Evolutionary conservation across 2,113 vertebrate genomes (phyloP), one percentile per base, ranked within the genome.

Genomic region (Esox niger): DNA sequence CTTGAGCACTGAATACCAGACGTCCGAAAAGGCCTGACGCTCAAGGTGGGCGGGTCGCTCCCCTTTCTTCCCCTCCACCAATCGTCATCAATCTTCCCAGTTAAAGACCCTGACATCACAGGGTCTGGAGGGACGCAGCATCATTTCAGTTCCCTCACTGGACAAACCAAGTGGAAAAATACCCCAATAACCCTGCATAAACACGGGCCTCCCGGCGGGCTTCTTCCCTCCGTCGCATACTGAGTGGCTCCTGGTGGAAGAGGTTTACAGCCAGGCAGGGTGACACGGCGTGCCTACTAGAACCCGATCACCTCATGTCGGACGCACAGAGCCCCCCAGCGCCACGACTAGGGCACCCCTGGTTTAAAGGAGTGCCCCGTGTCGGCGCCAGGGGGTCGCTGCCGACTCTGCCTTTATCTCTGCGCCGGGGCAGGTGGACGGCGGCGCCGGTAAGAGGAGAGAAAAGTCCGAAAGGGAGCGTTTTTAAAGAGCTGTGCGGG

Each of bases 191-290:
- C 63, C 62, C 58, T 69, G 74, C 76, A 79, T 86, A 82, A 84
- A 86, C 82, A 87, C 80, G 77, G 58, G 0, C 73, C 79, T 88
- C 71, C 81, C 86, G 78, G 71, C 62, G n/a, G 83, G 83, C 77
- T 83, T 78, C 61, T 7, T 68, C 67, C 38, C 67, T 58, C n/a
- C 21, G 60, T 64, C 61, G 79, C 76, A 86, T 84, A 79, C 76
- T 61, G 70, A 87, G 67, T 70, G 66, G 74, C 46, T 73, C 71
- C 73, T 55, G 59, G 7, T 76, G 76, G 54, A 29, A 47, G 62
- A 69, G 66, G 80, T 72, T 69, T 73, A 79, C 27, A 25, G 13
- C 55, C 25, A 27, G 3, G 0, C 55, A 2, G 55, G 25, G 26
- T 25, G 10, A 57, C 23, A 26, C n/a, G n/a, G n/a, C 27, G 35